Percentiles rank a stretch among this genome's conserved stretches.
These are phyloP conservation scores for Coleophora flavipennella DNA, from an alignment of 2,888 invertebrate species.

Conservation along the genomic window DNA sequence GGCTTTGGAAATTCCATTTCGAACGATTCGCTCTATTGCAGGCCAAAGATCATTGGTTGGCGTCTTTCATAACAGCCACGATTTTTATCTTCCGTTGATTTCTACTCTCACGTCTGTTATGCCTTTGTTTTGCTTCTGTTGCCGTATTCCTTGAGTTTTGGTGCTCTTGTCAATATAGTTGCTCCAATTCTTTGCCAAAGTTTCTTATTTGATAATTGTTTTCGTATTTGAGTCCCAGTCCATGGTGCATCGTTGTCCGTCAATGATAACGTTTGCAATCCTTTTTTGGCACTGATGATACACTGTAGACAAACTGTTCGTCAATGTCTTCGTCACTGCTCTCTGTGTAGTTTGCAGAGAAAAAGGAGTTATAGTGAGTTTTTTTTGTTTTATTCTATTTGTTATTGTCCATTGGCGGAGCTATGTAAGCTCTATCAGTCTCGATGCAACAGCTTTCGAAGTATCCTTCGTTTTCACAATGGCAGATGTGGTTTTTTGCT, in stretches of 20 bases:
- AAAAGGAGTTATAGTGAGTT: no score
- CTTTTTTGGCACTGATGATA: no score
- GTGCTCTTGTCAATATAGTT: not conserved
- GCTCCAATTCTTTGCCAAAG: not conserved
- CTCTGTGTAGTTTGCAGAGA: no score
- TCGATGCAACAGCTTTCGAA: no score
- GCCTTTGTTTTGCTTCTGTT: constrained; percentile 2
- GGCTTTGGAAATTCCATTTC: constrained; percentile 7
- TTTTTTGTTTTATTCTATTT: no score
- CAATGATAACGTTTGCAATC: not conserved
- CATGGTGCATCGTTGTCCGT: not conserved
- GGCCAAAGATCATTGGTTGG: constrained; percentile 10
- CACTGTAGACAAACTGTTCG: no score
- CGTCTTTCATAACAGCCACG: constrained; percentile 5
- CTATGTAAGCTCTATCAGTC: no score
- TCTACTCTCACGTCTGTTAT: constrained; percentile 6
- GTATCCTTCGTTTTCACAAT: no score
- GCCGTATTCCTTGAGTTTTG: not conserved
- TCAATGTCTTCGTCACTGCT: no score
- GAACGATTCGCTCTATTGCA: constrained; percentile 8
- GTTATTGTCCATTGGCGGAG: no score
- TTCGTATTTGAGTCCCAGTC: not conserved
- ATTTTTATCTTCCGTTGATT: constrained; percentile 1
- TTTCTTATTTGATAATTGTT: not conserved
- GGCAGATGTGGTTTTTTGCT: no score